Evolutionary conservation across 2,888 invertebrate genomes (phyloP).

Genomic region (Blastobasis adustella): DNA sequence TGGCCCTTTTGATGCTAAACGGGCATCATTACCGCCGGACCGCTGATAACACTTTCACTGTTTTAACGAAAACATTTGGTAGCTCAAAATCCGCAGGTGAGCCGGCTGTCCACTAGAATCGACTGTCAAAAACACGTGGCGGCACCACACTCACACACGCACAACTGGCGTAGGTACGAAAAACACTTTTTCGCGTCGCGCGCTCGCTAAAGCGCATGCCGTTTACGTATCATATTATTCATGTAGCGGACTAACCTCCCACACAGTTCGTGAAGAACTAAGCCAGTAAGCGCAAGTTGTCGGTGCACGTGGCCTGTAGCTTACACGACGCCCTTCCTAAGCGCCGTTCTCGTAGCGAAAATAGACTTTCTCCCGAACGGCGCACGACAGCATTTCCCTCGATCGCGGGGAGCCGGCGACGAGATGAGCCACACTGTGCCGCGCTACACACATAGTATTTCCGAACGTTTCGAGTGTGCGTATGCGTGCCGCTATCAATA

Average conservation of each 20-base stretch:
- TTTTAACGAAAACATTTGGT: constrained; percentile 18
- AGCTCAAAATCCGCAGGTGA: background rate
- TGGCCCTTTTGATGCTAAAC: constrained; percentile 32
- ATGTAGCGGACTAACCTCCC: constrained; percentile 71
- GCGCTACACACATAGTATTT: constrained; percentile 65
- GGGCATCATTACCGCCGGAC: constrained; percentile 36
- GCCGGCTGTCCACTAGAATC: constrained; percentile 40
- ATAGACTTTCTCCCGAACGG: constrained; percentile 56
- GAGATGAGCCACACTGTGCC: constrained; percentile 65
- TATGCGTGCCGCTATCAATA: constrained; percentile 39
- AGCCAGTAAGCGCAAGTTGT: constrained; percentile 71
- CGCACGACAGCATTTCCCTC: constrained; percentile 54
- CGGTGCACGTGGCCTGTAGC: constrained; percentile 70
- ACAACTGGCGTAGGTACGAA: constrained; percentile 38
- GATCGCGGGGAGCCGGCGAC: constrained; percentile 33
- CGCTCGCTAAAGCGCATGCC: constrained; percentile 56
- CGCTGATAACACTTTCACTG: constrained; percentile 45
- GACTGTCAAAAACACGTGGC: constrained; percentile 70
- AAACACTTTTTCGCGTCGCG: constrained; percentile 53
- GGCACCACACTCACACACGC: constrained; percentile 41
- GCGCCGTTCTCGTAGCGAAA: constrained; percentile 50
- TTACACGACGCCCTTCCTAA: constrained; percentile 71
- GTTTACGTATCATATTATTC: constrained; percentile 58
- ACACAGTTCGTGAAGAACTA: constrained; percentile 73
- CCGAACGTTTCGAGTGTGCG: constrained; percentile 56